A percentile compares a stretch with the other conserved stretches of the same genome.
Conservation (phyloP, 2,797 vertebrate genomes). For the Aythya fuligula region DNA sequence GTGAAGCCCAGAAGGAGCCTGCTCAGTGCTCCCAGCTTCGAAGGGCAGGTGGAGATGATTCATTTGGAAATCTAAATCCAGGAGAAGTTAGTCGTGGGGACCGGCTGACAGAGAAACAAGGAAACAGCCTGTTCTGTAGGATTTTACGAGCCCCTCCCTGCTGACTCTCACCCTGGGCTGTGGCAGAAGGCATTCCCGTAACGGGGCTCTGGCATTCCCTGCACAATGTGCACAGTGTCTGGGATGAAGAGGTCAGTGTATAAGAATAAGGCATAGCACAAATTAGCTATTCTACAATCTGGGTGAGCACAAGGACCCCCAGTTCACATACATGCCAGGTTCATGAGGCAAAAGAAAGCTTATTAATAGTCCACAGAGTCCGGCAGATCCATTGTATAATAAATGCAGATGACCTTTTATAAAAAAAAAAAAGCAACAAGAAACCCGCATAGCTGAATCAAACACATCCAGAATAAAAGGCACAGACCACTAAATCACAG, state of each 20-base stretch:
- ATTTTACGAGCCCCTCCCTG: background rate
- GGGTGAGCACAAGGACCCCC: background rate
- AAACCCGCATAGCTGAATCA: background rate
- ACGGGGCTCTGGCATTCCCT: background rate
- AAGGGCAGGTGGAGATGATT: constrained; percentile 36
- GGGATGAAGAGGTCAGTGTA: background rate
- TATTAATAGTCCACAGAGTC: constrained; percentile 1
- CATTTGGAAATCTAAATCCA: background rate
- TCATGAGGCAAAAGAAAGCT: background rate
- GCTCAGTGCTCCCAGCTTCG: background rate
- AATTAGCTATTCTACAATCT: constrained; percentile 4
- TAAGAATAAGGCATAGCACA: constrained; percentile 23
- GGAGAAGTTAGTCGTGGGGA: background rate
- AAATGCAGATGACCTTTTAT: background rate
- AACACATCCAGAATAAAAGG: background rate
- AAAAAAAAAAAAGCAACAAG: background rate
- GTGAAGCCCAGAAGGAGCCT: background rate
- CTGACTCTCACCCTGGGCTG: background rate
- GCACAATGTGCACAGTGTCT: constrained; percentile 37
- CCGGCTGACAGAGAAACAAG: background rate
- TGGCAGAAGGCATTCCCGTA: background rate
- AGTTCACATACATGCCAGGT: constrained; percentile 13
- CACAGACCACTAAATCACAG: background rate
- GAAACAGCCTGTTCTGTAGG: background rate
- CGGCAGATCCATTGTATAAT: background rate